phyloP scores from a whole-genome alignment of 2,113 vertebrate species.

The Syrmaticus mikado region DNA sequence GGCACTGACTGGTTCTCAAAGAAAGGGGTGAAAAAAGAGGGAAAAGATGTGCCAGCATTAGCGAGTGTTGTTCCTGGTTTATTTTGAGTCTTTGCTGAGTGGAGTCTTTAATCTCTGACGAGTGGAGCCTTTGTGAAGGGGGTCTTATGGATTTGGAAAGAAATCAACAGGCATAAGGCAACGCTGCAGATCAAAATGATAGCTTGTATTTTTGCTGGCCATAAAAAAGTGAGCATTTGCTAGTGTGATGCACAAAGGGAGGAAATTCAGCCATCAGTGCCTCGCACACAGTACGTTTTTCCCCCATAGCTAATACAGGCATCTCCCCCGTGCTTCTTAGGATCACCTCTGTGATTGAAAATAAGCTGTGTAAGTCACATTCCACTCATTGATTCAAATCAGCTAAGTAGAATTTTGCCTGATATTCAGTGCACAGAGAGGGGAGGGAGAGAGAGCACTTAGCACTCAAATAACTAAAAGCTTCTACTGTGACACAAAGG shows the following conservation, averaged over 20 bases:
- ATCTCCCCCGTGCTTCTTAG: background rate
- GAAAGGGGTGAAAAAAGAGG: background rate
- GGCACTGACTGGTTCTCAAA: background rate
- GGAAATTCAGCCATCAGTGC: background rate
- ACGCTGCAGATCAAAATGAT: conserved; percentile 19
- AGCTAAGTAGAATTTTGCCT: background rate
- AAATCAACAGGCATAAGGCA: background rate
- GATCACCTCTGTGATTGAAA: background rate
- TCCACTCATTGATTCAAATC: background rate
- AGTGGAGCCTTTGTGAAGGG: conserved; percentile 29
- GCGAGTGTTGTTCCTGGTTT: background rate
- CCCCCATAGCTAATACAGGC: background rate
- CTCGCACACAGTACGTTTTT: background rate
- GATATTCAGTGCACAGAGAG: conserved; percentile 18
- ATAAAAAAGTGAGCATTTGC: background rate
- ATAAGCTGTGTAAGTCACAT: background rate
- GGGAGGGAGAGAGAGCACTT: background rate
- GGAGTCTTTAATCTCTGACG: conserved; percentile 42
- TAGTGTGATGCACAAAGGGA: background rate
- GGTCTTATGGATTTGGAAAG: conserved; percentile 38
- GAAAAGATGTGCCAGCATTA: background rate
- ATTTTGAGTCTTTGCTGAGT: conserved; percentile 5
- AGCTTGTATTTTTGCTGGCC: conserved; percentile 3
- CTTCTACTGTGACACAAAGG: conserved; percentile 54
- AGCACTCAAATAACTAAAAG: conserved; percentile 31